phyloP scores from a whole-genome alignment of 2,113 vertebrate species.

The Neofelis nebulosa region DNA sequence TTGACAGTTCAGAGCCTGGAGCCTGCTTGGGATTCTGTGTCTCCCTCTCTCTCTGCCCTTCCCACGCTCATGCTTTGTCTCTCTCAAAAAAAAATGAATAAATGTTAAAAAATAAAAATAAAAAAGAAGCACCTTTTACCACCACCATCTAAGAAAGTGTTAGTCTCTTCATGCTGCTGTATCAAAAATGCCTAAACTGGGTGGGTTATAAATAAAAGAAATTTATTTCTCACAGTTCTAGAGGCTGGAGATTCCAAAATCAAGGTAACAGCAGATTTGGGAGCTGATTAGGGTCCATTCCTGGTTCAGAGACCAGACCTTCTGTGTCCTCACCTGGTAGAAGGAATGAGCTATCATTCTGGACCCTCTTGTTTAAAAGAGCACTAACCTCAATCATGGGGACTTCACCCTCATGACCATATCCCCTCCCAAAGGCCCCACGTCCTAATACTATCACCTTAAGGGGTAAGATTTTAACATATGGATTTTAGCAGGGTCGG shows the following conservation, averaged over 20 bases:
- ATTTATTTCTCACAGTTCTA: neutral
- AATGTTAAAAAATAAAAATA: too few species aligned
- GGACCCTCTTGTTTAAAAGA: neutral
- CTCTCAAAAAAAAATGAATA: too few species aligned
- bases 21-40: too few species aligned
- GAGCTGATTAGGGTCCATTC: neutral
- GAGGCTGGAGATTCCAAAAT: neutral
- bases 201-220: neutral
- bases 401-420: neutral
- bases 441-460: neutral
- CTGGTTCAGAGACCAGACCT: neutral
- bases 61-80: too few species aligned
- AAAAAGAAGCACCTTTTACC: neutral
- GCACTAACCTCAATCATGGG: neutral
- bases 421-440: neutral
- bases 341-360: neutral
- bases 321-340: neutral
- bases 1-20: too few species aligned
- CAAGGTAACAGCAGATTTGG: neutral
- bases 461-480: neutral
- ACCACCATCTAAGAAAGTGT: neutral
- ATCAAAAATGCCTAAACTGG: neutral
- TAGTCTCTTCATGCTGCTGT: neutral
- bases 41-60: too few species aligned
- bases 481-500: neutral